Evolutionary conservation across 1,140 invertebrate species (phyloP).

Genomic region (Lanistes nyassanus): DNA sequence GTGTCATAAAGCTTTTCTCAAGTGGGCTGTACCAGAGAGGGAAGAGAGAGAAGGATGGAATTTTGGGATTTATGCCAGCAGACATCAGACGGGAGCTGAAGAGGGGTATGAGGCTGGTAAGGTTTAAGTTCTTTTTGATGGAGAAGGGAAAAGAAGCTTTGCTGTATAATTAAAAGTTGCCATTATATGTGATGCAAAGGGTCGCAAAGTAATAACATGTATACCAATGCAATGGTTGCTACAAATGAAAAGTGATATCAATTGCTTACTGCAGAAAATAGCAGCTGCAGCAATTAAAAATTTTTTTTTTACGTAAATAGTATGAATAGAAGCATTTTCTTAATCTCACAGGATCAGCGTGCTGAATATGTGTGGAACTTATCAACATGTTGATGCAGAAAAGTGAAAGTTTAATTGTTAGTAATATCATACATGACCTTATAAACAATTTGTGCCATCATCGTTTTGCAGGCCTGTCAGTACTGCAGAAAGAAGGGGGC

Average conservation of each 20-base stretch:
- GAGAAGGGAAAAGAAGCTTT: background rate
- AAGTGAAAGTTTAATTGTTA: too few relatives aligned
- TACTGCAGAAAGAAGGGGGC: conserved; percentile 74
- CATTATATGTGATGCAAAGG: background rate
- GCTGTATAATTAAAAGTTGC: background rate
- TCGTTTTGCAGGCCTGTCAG: conserved; percentile 69
- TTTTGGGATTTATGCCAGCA: conserved; percentile 73
- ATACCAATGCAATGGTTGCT: too few relatives aligned
- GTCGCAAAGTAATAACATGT: background rate
- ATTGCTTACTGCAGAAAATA: background rate
- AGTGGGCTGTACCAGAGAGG: conserved; percentile 74
- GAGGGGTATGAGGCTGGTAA: conserved; percentile 72
- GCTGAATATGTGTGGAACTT: too few relatives aligned
- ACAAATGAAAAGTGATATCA: background rate
- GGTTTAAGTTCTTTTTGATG: conserved; percentile 25
- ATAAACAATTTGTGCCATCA: too few relatives aligned
- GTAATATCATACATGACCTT: too few relatives aligned
- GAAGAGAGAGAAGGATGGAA: conserved; percentile 70
- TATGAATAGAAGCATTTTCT: too few relatives aligned
- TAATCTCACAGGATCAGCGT: too few relatives aligned
- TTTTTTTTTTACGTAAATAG: too few relatives aligned
- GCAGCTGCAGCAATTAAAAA: background rate
- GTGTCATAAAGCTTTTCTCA: conserved; percentile 70
- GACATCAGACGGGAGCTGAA: conserved; percentile 73
- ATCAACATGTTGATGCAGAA: too few relatives aligned